Evolutionary conservation across 2,797 vertebrate genomes (phyloP), one percentile per base, ranked within the genome.

Genomic region (Micropoecilia bifurca): DNA sequence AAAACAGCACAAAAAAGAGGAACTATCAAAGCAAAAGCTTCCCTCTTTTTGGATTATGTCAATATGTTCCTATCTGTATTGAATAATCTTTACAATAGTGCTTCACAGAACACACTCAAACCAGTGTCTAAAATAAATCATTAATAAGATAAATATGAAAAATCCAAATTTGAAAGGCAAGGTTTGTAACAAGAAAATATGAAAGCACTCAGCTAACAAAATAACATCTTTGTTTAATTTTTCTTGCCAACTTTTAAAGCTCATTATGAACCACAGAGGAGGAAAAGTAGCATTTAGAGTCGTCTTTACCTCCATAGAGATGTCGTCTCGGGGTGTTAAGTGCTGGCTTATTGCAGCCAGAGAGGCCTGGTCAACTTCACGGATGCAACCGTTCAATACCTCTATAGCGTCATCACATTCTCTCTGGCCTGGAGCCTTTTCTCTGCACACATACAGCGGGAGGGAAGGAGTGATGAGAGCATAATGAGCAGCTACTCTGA

Each of bases 311-410:
- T 99, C 98, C 86, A 99, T 97, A 39, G 98, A 99, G 84, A 99
- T 97, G 77, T 98, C 98, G n/a, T 99, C 97, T 66, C 98, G 93
- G 1, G 98, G 98, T 0, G 96, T 95, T 41, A 99, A 95, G 79
- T 99, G 98, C 88, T 99, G 99, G 91, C 98, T 99, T 83, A 99
- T 97, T 12, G 98, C 99, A 57, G 98, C 97, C 0, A 99, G 95
- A 5, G 98, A 99, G 6, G 99, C 99, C 92, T 99, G 98, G 92
- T 99, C 98, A 14, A 99, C 96, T 73, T 99, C 98, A 30, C 98
- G 95, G 72, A 99, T 97, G 80, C 97, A 98, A 92, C 94, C 96
- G 79, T 97, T 98, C 85, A 99, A 94, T 46, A 96, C 96, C 25
- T 98, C 97, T 0, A 99, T 99, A 66, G 99, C 98, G 0, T 98